Percentiles rank a stretch among this genome's conserved stretches.
Conservation (phyloP, 2,797 vertebrate genomes). For the Falco naumanni region DNA sequence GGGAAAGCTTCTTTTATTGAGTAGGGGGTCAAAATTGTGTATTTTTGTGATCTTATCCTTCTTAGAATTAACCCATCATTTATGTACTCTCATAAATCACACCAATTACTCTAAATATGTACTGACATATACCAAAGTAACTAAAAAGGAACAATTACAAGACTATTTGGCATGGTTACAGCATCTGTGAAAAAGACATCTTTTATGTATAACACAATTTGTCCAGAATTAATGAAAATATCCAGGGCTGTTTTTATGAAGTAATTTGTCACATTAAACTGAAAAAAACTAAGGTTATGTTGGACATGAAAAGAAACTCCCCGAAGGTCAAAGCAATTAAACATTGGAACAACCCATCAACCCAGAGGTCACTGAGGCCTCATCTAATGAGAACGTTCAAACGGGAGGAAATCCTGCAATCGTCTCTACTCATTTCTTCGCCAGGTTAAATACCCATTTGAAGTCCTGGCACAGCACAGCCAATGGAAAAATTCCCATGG, state of each 20-base stretch:
- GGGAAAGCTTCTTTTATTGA: not conserved
- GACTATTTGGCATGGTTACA: conserved; percentile 50
- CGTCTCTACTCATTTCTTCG: conserved; percentile 43
- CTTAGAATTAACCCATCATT: not conserved
- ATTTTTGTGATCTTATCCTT: not conserved
- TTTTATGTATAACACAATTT: conserved; percentile 66
- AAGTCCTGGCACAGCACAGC: conserved; percentile 34
- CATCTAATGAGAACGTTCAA: conserved; percentile 70
- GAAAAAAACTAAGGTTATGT: conserved; percentile 62
- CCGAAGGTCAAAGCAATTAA: conserved; percentile 70
- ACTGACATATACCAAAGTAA: conserved; percentile 8
- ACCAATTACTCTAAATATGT: conserved; percentile 34
- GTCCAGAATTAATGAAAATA: conserved; percentile 70
- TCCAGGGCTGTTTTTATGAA: conserved; percentile 63
- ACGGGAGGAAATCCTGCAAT: conserved; percentile 60
- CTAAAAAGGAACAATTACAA: conserved; percentile 42
- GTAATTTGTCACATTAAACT: conserved; percentile 70
- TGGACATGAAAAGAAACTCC: conserved; percentile 71
- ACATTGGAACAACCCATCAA: conserved; percentile 65
- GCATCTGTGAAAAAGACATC: conserved; percentile 55
- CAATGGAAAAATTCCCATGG: conserved; percentile 45
- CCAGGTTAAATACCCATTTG: conserved; percentile 68
- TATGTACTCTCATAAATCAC: not conserved
- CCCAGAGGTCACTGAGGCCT: conserved; percentile 50
- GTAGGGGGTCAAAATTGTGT: not conserved